Conservation (phyloP, 1,140 invertebrate species). For the Amyelois transitella region DNA sequence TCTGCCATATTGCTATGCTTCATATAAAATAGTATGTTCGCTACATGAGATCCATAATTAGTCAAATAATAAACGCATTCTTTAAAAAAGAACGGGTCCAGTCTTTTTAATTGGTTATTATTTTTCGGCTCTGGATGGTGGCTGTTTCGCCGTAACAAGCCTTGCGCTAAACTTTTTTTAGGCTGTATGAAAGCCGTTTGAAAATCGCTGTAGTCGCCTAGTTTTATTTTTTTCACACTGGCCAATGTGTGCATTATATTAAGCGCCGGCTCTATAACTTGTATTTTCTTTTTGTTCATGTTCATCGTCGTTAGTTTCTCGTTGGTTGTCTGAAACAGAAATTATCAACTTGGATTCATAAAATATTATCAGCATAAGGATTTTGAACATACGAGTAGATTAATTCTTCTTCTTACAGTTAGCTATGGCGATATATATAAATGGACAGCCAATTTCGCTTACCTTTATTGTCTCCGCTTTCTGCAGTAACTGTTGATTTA, state of each 20-base stretch:
- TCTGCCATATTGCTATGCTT: slow-evolving; percentile 77
- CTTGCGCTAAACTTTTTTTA: slow-evolving; percentile 42
- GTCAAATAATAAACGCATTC: slow-evolving; percentile 84
- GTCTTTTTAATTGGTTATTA: slow-evolving; percentile 46
- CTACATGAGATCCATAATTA: slow-evolving; percentile 80
- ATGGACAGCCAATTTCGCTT: too few relatives aligned
- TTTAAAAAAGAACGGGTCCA: slow-evolving; percentile 78
- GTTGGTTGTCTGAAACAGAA: slow-evolving; percentile 51
- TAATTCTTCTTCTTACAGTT: too few relatives aligned
- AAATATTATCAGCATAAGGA: not conserved
- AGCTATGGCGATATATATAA: too few relatives aligned
- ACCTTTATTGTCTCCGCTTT: slow-evolving; percentile 68
- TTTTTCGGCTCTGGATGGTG: slow-evolving; percentile 47
- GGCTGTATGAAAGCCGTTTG: slow-evolving; percentile 48
- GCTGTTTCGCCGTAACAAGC: slow-evolving; percentile 45
- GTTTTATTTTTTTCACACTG: slow-evolving; percentile 73
- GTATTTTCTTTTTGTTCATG: slow-evolving; percentile 65
- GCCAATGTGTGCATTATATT: slow-evolving; percentile 76
- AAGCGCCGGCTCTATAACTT: slow-evolving; percentile 72
- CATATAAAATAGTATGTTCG: slow-evolving; percentile 82
- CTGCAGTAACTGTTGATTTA: slow-evolving; percentile 57
- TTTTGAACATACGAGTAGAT: too few relatives aligned
- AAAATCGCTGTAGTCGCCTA: slow-evolving; percentile 73
- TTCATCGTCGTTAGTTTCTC: slow-evolving; percentile 56
- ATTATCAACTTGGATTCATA: not conserved